Base-by-base conservation (phyloP, 2,113 vertebrate species). In the Cervus canadensis region DNA sequence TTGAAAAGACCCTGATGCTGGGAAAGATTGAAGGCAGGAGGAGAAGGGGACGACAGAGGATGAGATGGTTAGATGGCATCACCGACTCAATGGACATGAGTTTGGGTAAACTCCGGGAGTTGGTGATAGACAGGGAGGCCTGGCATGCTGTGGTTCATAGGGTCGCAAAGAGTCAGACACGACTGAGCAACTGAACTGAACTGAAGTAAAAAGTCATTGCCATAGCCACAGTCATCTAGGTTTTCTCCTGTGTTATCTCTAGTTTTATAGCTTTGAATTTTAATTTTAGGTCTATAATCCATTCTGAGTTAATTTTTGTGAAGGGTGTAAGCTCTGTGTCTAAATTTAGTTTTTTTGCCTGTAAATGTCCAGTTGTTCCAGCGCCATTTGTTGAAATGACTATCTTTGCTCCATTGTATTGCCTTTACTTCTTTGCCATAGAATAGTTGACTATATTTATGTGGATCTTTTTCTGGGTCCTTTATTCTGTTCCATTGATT, bases 241-340 rank as follows among this genome's bases (percentile, higher is more conserved):
- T 76, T 89, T 74, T 56, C 64, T 74, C 25, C 15, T 89, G 54
- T 40, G 48, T 89, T 87, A 21, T 87, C 12, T 89, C 50, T 52
- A 30, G 16, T 56, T 71, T 54, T 89, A 74, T 43, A 43, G 50
- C 43, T 89, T 87, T 64, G 7, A 48, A 15, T 87, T 87, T 89
- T 76, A 71, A 2, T 23, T 43, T 89, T 88, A 71, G 36, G 3
- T 52, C 33, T 71, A 1, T 64, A 21, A n/a, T 87, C 12, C 45
- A 36, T 87, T 67, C 21, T 76, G 50, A 56, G 50, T 89, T 76
- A 89, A 43, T 89, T 89, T 89, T 76, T 76, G n/a, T 89, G 67
- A 33, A 43, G 7, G 10, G 3, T 76, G 6, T 76, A 54, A 56
- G 36, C 11, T 89, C n/a, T 57, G 2, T 89, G 25, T 56, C n/a